phyloP scores from a whole-genome alignment of 2,113 vertebrate species.

The Atractosteus spatula region DNA sequence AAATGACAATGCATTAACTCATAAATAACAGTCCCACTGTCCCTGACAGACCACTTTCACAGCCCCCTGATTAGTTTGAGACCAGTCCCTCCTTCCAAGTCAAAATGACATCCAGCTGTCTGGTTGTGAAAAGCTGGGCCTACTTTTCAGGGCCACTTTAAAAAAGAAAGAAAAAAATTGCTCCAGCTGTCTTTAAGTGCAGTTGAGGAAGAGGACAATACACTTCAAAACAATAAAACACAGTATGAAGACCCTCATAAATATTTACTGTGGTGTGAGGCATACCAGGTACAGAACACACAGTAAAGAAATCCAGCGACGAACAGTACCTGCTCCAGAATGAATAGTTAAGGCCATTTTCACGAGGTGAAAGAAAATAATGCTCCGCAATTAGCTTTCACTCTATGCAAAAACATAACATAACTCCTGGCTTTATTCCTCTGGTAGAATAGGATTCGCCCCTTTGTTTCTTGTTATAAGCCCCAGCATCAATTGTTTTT shows the following conservation, averaged over 20 bases:
- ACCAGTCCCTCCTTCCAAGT: neutral
- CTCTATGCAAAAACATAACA: no score
- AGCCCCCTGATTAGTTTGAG: neutral
- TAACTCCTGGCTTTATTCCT: neutral
- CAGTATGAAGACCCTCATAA: neutral
- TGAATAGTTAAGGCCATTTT: neutral
- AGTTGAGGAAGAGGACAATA: neutral
- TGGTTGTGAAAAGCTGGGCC: slow-evolving; percentile 6
- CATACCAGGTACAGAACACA: neutral
- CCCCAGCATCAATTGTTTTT: neutral
- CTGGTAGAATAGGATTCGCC: neutral
- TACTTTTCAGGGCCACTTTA: neutral
- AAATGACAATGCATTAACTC: slow-evolving; percentile 5
- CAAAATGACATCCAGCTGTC: neutral
- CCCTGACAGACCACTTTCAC: neutral
- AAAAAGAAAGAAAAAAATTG: neutral
- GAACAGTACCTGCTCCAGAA: neutral
- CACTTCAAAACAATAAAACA: neutral
- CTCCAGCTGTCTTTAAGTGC: slow-evolving; percentile 7
- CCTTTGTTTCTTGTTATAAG: neutral
- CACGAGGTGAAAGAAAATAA: neutral
- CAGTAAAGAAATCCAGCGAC: no score
- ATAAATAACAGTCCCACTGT: neutral
- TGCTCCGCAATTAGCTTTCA: neutral
- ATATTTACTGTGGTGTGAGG: neutral